phyloP scores from a whole-genome alignment of 2,888 invertebrate species.

The Disparrhopalites patrizii region DNA sequence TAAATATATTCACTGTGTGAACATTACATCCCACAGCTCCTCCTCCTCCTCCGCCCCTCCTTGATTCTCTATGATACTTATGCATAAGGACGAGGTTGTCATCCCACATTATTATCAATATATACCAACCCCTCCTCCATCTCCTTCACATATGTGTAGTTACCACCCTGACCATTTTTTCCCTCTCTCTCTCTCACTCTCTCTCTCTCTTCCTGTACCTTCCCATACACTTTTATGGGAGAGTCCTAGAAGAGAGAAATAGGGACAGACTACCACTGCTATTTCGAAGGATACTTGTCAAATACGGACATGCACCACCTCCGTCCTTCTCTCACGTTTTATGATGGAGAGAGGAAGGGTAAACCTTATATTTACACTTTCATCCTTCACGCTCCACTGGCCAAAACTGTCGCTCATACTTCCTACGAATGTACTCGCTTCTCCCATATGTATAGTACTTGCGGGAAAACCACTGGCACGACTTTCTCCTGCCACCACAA shows the following conservation, averaged over 20 bases:
- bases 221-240: no score
- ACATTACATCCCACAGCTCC: not conserved
- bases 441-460: no score
- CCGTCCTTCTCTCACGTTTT: not conserved
- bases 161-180: no score
- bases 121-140: not conserved
- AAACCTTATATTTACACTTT: constrained; percentile 16
- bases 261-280: no score
- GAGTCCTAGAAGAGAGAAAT: no score
- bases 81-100: no score
- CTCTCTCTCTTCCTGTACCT: no score
- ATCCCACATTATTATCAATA: constrained; percentile 7
- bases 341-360: not conserved
- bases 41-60: not conserved
- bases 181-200: no score
- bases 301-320: not conserved
- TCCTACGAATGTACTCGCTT: not conserved
- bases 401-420: constrained; percentile 5
- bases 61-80: no score
- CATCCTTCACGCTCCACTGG: constrained; percentile 18
- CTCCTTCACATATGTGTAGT: not conserved
- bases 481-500: no score
- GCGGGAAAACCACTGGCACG: no score
- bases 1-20: no score
- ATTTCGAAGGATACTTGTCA: not conserved